These are phyloP conservation scores for Anguilla obscura DNA, from an alignment of 2,797 vertebrate genomes.

Conservation along the genomic window DNA sequence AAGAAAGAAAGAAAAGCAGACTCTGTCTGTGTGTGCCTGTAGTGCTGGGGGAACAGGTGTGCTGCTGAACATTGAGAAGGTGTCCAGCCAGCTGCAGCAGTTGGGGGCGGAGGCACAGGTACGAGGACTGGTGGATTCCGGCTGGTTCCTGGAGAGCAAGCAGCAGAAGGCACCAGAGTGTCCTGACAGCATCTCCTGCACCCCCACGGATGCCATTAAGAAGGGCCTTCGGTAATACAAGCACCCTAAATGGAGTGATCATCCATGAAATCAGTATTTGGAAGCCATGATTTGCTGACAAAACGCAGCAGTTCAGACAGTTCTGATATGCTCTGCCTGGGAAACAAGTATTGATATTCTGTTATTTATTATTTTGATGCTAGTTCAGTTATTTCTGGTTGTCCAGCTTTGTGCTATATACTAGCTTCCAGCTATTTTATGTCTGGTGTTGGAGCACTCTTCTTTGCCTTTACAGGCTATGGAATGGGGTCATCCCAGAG, in stretches of 20 bases:
- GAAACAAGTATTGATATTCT: not conserved
- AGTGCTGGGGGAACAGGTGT: slow-evolving; percentile 83
- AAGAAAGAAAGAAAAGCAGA: not conserved
- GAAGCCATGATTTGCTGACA: not conserved
- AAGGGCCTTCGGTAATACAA: slow-evolving; percentile 74
- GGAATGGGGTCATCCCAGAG: slow-evolving; percentile 80
- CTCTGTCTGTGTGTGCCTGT: slow-evolving; percentile 9
- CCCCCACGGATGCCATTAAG: slow-evolving; percentile 78
- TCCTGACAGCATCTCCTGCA: slow-evolving; percentile 73
- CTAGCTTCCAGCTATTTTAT: not conserved
- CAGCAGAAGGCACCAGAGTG: slow-evolving; percentile 73
- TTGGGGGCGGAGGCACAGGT: slow-evolving; percentile 78
- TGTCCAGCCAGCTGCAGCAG: slow-evolving; percentile 74
- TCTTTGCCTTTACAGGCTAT: slow-evolving; percentile 65
- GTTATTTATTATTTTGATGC: not conserved
- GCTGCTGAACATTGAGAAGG: slow-evolving; percentile 79
- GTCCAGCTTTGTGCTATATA: not conserved
- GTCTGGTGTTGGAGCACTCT: not conserved
- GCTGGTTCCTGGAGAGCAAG: slow-evolving; percentile 82
- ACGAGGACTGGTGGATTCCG: slow-evolving; percentile 80
- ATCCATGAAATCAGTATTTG: not conserved
- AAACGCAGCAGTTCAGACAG: not conserved
- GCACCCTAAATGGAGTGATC: not conserved
- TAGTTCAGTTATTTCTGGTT: not conserved
- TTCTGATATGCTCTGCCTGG: not conserved